These are phyloP conservation scores for Chorisops tibialis DNA, from an alignment of 2,888 invertebrate genomes.

Conservation along the genomic window DNA sequence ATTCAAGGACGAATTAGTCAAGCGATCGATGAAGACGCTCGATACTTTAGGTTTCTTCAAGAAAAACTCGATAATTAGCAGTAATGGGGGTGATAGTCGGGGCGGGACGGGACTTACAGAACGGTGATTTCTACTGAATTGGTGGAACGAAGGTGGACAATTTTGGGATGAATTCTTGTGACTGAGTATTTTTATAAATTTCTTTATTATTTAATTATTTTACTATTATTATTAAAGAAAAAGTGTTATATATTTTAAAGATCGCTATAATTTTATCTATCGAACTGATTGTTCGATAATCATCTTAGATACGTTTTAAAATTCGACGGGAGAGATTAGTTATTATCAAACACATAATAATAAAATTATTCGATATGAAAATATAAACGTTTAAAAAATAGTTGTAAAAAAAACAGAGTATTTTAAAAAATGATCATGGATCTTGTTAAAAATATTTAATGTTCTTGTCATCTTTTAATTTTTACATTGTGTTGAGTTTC, in stretches of 20 bases:
- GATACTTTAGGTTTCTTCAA: conserved; percentile 64
- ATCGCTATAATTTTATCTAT: too few species aligned
- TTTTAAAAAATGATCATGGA: too few species aligned
- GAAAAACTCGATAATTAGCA: background rate
- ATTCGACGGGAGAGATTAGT: too few species aligned
- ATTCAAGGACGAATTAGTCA: conserved; percentile 73
- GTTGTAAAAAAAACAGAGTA: too few species aligned
- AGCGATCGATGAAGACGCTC: conserved; percentile 67
- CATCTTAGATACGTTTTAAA: too few species aligned
- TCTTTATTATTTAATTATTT: conserved; percentile 17
- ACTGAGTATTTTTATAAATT: conserved; percentile 30
- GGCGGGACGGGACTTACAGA: conserved; percentile 40
- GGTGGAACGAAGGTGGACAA: conserved; percentile 34
- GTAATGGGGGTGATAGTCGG: conserved; percentile 4
- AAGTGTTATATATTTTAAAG: background rate
- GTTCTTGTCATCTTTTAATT: too few species aligned
- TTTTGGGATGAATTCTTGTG: conserved; percentile 34
- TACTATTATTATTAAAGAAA: background rate
- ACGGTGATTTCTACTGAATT: conserved; percentile 48
- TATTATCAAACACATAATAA: too few species aligned
- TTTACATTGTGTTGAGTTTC: too few species aligned
- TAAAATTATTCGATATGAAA: too few species aligned
- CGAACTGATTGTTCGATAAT: too few species aligned
- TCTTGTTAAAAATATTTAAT: too few species aligned
- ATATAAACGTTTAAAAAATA: too few species aligned